Percentiles rank a stretch among this genome's conserved stretches.
phyloP scores from a whole-genome alignment of 2,888 invertebrate genomes.

The Piscicola geometra region DNA sequence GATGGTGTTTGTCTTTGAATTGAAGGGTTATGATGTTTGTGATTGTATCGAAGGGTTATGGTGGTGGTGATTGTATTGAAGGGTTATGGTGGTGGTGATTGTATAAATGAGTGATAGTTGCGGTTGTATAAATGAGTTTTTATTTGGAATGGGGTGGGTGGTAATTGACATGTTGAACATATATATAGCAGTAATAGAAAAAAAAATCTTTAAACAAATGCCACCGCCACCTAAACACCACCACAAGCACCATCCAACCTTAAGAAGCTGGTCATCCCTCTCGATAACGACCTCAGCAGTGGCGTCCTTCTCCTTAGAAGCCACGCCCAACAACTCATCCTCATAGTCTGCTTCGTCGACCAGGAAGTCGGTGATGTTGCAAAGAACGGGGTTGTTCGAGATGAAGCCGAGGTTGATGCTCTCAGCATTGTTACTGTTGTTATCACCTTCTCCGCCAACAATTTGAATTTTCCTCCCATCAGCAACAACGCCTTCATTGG shows the following conservation, averaged over 20 bases:
- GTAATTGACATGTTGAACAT: background rate
- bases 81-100: no score
- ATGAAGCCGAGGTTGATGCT: slow-evolving; percentile 45
- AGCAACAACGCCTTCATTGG: no score
- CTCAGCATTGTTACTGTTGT: background rate
- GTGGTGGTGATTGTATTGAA: background rate
- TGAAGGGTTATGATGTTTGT: background rate
- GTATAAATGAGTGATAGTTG: no score
- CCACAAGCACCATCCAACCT: slow-evolving; percentile 58
- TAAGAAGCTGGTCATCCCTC: slow-evolving; percentile 67
- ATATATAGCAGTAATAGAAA: no score
- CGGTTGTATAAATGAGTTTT: no score
- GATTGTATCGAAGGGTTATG: background rate
- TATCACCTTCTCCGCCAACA: background rate
- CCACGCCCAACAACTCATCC: slow-evolving; percentile 68
- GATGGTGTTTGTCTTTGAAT: no score
- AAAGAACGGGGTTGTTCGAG: slow-evolving; percentile 77
- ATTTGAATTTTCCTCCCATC: no score
- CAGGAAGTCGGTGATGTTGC: slow-evolving; percentile 92
- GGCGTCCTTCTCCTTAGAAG: slow-evolving; percentile 51
- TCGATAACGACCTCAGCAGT: slow-evolving; percentile 59
- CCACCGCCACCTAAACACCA: slow-evolving; percentile 39
- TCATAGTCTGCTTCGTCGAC: slow-evolving; percentile 97
- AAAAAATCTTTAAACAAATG: background rate
- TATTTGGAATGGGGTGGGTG: background rate